Evolutionary conservation across 2,888 invertebrate genomes (phyloP).

Genomic region (Aelia acuminata): DNA sequence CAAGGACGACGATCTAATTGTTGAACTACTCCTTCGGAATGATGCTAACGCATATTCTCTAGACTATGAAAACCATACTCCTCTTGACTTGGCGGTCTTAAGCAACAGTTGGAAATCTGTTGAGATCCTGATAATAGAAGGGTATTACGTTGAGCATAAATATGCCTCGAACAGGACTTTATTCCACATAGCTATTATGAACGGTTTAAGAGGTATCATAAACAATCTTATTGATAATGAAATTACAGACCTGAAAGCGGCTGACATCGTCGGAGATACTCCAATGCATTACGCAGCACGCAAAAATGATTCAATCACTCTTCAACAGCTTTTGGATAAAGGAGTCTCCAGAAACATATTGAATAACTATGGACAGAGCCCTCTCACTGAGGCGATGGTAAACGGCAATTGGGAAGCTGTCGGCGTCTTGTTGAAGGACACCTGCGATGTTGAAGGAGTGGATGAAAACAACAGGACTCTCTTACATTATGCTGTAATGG

Average conservation of each 20-base stretch:
- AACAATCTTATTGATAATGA: not conserved
- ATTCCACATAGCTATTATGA: not conserved
- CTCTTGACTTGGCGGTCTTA: not conserved
- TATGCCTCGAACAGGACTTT: not conserved
- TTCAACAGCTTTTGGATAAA: not conserved
- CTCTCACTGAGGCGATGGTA: not conserved
- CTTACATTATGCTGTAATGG: not conserved
- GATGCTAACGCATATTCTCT: not conserved
- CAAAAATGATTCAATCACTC: not conserved
- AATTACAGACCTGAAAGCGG: not conserved
- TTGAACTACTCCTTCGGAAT: not conserved
- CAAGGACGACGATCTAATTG: not conserved
- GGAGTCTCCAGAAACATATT: not conserved
- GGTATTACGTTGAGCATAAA: not conserved
- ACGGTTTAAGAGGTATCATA: not conserved
- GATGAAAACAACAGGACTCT: not conserved
- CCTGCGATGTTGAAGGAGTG: not conserved
- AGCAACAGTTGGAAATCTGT: not conserved
- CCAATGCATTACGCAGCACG: not conserved
- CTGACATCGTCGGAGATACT: not conserved
- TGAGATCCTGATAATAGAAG: not conserved
- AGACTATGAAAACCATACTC: not conserved
- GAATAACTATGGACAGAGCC: not conserved
- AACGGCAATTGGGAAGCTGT: not conserved
- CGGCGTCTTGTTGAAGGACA: not conserved